Evolutionary conservation across 1,140 invertebrate species (phyloP), one percentile per base, ranked within the genome.

Genomic region (Ceratina calcarata): DNA sequence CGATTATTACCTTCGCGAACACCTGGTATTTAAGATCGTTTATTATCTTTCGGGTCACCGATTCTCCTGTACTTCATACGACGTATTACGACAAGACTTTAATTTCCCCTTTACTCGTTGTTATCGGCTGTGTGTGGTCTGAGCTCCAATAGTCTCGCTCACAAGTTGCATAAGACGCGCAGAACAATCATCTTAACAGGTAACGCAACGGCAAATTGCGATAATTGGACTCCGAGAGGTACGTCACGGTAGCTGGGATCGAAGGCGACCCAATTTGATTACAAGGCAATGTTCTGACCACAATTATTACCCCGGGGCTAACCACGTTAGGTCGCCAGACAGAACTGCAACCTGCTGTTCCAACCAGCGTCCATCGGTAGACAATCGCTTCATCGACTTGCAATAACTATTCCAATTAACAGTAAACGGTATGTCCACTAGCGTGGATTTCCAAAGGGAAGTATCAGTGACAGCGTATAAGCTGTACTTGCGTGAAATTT

Each of bases 361-460:
- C 49, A 0, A 12, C 32, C n/a, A 53, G n/a, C n/a, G 58, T 79
- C 80, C 66, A 58, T 61, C 70, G 61, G 22, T 10, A 12, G 18
- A 24, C 78, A 72, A 81, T 84, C 83, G 69, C 27, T 57, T 20
- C 67, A 20, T 65, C 58, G 78, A 81, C 55, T 81, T 55, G 64
- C 66, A 82, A 79, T 78, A 82, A 82, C 83, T 86, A 71, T 85
- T 85, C 67, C 83, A 86, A 86, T 86, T 86, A 86, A 86, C 84
- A 75, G 80, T 82, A 85, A 85, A 86, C 65, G 73, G 66, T 83
- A 78, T 72, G 32, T 18, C 61, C 24, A 68, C 62, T 27, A 13
- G 20, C 53, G 53, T 22, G 49, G 20, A 22, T 57, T 49, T 58
- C 20, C 16, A 20, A 20, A n/a, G 27, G 51, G 32, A 15, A 10